A percentile compares a stretch with the other conserved stretches of the same genome.
These are phyloP conservation scores for Solen grandis DNA, from an alignment of 1,140 invertebrate species.

Conservation along the genomic window DNA sequence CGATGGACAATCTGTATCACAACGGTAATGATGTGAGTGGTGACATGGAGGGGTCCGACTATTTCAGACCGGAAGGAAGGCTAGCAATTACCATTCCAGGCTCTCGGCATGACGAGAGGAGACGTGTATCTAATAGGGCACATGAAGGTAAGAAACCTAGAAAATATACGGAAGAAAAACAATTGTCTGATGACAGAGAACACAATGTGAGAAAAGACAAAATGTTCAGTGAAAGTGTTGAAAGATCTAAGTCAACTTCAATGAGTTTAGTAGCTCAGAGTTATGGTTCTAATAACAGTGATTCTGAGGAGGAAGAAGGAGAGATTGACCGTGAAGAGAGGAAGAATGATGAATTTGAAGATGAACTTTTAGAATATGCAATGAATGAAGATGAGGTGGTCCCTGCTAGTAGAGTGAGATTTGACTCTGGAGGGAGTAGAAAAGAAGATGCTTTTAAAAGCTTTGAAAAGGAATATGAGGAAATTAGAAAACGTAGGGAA, in stretches of 20 bases:
- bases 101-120: slow-evolving; percentile 26
- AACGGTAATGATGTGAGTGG: slow-evolving; percentile 28
- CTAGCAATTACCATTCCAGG: slow-evolving; percentile 53
- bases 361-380: slow-evolving; percentile 50
- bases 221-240: too few relatives aligned
- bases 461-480: slow-evolving; percentile 53
- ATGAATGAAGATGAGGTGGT: slow-evolving; percentile 29
- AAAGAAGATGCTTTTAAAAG: slow-evolving; percentile 56
- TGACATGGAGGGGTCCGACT: not conserved
- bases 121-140: slow-evolving; percentile 24
- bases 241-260: slow-evolving; percentile 64
- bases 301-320: slow-evolving; percentile 77
- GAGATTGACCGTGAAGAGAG: slow-evolving; percentile 75
- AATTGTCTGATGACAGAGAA: not conserved
- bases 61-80: slow-evolving; percentile 9
- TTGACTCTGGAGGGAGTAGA: slow-evolving; percentile 12
- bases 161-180: slow-evolving; percentile 24
- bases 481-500: slow-evolving; percentile 35
- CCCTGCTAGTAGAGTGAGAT: not conserved
- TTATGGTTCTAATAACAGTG: slow-evolving; percentile 68
- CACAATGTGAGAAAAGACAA: not conserved
- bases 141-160: slow-evolving; percentile 16
- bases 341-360: slow-evolving; percentile 46
- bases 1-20: not conserved
- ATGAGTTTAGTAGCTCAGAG: slow-evolving; percentile 78